A percentile compares a stretch with the other conserved stretches of the same genome.
These are phyloP conservation scores for Ypsolopha scabrella DNA, from an alignment of 2,888 invertebrate genomes.

Conservation along the genomic window DNA sequence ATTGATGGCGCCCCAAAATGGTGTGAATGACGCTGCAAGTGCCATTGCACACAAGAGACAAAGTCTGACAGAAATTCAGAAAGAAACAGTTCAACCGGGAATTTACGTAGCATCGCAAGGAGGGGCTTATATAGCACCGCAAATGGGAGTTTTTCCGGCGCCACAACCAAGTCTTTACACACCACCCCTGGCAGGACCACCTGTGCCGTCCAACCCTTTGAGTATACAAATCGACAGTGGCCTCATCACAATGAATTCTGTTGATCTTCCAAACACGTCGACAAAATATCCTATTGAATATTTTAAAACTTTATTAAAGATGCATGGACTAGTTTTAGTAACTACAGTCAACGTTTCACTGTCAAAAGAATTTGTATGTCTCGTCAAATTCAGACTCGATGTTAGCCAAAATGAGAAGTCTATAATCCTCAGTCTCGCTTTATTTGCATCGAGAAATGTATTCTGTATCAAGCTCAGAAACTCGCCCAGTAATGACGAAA, in stretches of 20 bases:
- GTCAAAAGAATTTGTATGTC: conserved; percentile 20
- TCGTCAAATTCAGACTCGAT: conserved; percentile 44
- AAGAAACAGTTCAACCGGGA: too few relatives aligned
- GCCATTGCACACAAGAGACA: too few relatives aligned
- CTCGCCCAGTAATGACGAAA: conserved; percentile 16
- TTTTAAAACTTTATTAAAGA: conserved; percentile 31
- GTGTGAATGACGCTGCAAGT: neutral
- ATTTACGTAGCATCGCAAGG: too few relatives aligned
- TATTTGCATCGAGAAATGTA: conserved; percentile 24
- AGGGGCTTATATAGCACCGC: too few relatives aligned
- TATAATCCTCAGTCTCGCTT: conserved; percentile 30
- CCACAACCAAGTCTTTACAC: too few relatives aligned
- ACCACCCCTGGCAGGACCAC: neutral
- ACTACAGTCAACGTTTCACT: conserved; percentile 20
- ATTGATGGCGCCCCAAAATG: conserved; percentile 30
- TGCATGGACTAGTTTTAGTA: conserved; percentile 32
- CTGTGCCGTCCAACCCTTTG: neutral
- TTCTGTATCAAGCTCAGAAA: conserved; percentile 43
- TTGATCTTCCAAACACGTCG: conserved; percentile 42
- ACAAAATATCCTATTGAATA: conserved; percentile 43
- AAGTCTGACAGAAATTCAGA: too few relatives aligned
- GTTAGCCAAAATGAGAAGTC: conserved; percentile 33
- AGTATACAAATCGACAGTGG: neutral
- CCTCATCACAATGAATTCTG: conserved; percentile 24
- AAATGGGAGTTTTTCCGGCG: too few relatives aligned